These are phyloP conservation scores for Cerceris rybyensis DNA, from an alignment of 2,888 invertebrate genomes.

Conservation along the genomic window DNA sequence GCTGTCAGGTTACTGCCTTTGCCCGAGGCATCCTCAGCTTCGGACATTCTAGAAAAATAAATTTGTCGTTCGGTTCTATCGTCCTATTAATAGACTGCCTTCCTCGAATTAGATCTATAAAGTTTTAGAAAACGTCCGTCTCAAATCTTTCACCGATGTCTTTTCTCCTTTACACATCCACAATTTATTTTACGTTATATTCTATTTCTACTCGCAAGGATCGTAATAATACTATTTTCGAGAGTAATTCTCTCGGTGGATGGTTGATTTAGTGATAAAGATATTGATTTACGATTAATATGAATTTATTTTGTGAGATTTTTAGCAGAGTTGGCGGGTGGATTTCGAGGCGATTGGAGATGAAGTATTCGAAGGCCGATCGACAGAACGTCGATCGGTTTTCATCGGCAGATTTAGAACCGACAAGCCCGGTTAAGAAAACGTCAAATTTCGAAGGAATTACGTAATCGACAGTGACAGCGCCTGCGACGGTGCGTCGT, in stretches of 20 bases:
- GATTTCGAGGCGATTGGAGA: not conserved
- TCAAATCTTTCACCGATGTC: too few species aligned
- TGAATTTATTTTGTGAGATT: not conserved
- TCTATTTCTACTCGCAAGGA: too few species aligned
- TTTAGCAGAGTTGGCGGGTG: not conserved
- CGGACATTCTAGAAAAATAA: constrained; percentile 74
- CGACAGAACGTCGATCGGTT: not conserved
- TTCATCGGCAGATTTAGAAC: not conserved
- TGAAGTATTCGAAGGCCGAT: not conserved
- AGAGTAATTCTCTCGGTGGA: too few species aligned
- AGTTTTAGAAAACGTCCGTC: not conserved
- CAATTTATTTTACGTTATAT: too few species aligned
- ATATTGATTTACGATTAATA: too few species aligned
- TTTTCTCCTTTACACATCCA: too few species aligned
- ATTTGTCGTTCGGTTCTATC: constrained; percentile 34
- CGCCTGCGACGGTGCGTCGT: constrained; percentile 35
- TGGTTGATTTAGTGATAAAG: too few species aligned
- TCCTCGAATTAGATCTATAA: not conserved
- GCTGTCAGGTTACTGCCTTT: constrained; percentile 84
- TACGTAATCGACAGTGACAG: constrained; percentile 63
- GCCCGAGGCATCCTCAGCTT: constrained; percentile 65
- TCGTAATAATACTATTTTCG: too few species aligned
- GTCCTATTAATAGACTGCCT: constrained; percentile 40
- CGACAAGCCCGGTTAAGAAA: constrained; percentile 27
- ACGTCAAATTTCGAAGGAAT: constrained; percentile 55